A percentile compares a stretch with the other conserved stretches of the same genome.
Evolutionary conservation across 1,140 invertebrate species (phyloP).

Genomic region (Eriocheir sinensis): DNA sequence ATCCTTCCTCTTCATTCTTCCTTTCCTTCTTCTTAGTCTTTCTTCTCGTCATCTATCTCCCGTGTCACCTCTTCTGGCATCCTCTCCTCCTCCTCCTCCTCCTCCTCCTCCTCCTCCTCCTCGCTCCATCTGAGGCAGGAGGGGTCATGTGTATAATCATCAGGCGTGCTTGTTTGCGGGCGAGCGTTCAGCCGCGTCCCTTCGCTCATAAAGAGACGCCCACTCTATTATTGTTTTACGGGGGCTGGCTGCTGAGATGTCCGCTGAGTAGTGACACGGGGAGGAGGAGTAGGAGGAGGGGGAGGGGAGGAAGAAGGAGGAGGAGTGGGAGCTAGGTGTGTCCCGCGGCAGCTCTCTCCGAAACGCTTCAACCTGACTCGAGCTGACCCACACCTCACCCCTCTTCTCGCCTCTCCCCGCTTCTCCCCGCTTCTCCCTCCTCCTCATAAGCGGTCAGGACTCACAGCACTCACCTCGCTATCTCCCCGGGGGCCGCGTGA

Average conservation of each 20-base stretch:
- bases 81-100: conserved; percentile 6
- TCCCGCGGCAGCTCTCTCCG: neutral
- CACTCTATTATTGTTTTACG: conserved; percentile 65
- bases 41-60: too few species aligned
- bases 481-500: neutral
- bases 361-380: neutral
- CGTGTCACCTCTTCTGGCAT: too few species aligned
- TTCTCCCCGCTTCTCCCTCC: neutral
- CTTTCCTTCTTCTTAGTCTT: too few species aligned
- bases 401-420: neutral
- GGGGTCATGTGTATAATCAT: conserved; percentile 37
- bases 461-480: neutral
- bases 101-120: neutral
- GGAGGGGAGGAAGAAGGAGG: neutral
- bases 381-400: neutral
- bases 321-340: neutral
- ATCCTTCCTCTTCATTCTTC: too few species aligned
- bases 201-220: conserved; percentile 30
- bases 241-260: conserved; percentile 33
- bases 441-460: conserved; percentile 11
- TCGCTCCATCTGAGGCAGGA: conserved; percentile 4
- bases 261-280: conserved; percentile 32
- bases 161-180: conserved; percentile 53
- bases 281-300: neutral
- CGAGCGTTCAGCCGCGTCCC: neutral